Conservation (phyloP, 2,797 vertebrate genomes). For the Cossypha caffra region DNA sequence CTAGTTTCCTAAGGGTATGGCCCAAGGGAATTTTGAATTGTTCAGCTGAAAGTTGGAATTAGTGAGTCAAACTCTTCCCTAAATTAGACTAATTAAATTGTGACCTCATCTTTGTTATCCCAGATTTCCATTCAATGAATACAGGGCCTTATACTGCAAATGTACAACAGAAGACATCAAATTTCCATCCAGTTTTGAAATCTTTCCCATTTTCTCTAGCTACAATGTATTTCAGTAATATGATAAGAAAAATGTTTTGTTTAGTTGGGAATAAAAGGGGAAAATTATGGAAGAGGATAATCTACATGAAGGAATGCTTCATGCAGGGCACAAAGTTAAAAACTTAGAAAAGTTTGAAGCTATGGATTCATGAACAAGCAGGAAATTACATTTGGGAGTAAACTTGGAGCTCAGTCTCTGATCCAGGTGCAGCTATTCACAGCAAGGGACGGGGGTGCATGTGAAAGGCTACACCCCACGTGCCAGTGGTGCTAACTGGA, state of each 20-base stretch:
- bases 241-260: neutral
- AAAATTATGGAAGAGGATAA: neutral
- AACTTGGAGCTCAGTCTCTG: neutral
- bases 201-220: neutral
- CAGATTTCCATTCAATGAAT: neutral
- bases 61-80: conserved; percentile 33
- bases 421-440: neutral
- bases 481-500: neutral
- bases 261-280: neutral
- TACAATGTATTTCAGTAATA: neutral
- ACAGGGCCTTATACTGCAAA: neutral
- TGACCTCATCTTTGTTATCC: conserved; percentile 27
- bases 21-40: conserved; percentile 7
- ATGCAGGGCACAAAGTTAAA: neutral
- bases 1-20: conserved; percentile 17
- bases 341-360: neutral
- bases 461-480: neutral
- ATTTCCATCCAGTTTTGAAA: neutral
- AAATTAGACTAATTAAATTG: neutral
- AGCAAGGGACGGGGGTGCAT: neutral
- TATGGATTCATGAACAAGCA: neutral
- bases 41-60: conserved; percentile 36
- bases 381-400: neutral
- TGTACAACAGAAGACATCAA: neutral
- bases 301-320: neutral